Evolutionary conservation across 2,797 vertebrate genomes (phyloP), one percentile per base, ranked within the genome.

Genomic region (Dromococcyx pavoninus): DNA sequence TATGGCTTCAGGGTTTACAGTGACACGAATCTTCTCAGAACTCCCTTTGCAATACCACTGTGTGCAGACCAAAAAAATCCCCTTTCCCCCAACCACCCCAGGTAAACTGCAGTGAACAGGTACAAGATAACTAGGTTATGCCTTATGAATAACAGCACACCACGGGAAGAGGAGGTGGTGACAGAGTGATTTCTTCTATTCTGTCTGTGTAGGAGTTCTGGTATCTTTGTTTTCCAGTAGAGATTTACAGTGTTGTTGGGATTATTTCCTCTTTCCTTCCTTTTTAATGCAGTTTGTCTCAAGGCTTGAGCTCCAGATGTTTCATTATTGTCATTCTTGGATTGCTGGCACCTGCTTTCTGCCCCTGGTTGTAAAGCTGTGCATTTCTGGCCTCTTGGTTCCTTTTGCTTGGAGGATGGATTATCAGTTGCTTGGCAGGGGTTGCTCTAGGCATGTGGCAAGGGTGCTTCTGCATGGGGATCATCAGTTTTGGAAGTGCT

Each of bases 1-100:
- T 94, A 97, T 93, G 82, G 80, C 84, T 96, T 77, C 41, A 87
- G 88, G 83, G 76, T 96, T 94, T 96, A 97, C 88, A 92, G 73
- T 62, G 92, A 84, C 37, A 69, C 3, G 58, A 75, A 87, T 90
- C 80, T 92, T 93, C 78, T 97, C 41, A 93, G 72, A 86, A 94
- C 66, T 74, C 82, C 23, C n/a, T 93, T 88, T 95, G 53, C 53
- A 91, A 79, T 80, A 65, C 53, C 53, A 66, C 51, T 61, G 50
- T 39, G 33, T 71, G n/a, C 39, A 86, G 76, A 86, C 69, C 23
- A 82, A 86, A 91, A 93, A 65, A 96, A 73, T 30, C 75, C 69
- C 48, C 46, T 54, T 70, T 85, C 73, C 54, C 13, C 12, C 39
- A 41, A 14, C 48, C 16, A 3, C 5, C 30, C 17, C 23, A 50